Conservation (phyloP, 2,888 invertebrate genomes). For the Trichogramma evanescens region DNA sequence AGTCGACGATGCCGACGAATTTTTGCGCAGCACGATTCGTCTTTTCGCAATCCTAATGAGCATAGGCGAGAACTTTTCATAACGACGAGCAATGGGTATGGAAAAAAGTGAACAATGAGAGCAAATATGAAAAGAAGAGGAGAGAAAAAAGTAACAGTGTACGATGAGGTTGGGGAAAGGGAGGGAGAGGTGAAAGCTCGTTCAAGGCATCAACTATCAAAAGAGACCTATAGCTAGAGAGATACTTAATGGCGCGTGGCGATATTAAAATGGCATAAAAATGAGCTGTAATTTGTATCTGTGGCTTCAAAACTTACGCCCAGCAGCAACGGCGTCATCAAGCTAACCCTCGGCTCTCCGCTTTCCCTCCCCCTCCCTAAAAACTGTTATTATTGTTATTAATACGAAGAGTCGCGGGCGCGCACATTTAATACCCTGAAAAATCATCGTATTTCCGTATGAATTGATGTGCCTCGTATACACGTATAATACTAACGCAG, state of each 20-base stretch:
- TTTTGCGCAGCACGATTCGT: slow-evolving; percentile 21
- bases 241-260: slow-evolving; percentile 46
- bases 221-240: slow-evolving; percentile 29
- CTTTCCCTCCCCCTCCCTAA: slow-evolving; percentile 6
- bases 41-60: slow-evolving; percentile 32
- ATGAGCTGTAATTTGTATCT: slow-evolving; percentile 48
- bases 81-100: slow-evolving; percentile 18
- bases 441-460: slow-evolving; percentile 40
- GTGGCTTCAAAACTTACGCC: slow-evolving; percentile 38
- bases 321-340: slow-evolving; percentile 3
- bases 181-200: slow-evolving; percentile 4
- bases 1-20: neutral
- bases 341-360: neutral
- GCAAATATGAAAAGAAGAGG: slow-evolving; percentile 20
- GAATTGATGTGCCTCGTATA: slow-evolving; percentile 25
- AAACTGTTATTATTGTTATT: slow-evolving; percentile 41
- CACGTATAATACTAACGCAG: too few relatives aligned
- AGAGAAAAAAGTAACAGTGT: neutral
- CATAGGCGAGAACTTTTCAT: slow-evolving; percentile 34
- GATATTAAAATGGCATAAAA: slow-evolving; percentile 49
- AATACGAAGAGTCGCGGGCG: slow-evolving; percentile 40
- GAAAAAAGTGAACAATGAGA: slow-evolving; percentile 13
- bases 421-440: slow-evolving; percentile 40
- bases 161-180: slow-evolving; percentile 4
- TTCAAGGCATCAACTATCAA: slow-evolving; percentile 19